Conservation (phyloP, 2,797 vertebrate genomes). For the Dallia pectoralis region DNA sequence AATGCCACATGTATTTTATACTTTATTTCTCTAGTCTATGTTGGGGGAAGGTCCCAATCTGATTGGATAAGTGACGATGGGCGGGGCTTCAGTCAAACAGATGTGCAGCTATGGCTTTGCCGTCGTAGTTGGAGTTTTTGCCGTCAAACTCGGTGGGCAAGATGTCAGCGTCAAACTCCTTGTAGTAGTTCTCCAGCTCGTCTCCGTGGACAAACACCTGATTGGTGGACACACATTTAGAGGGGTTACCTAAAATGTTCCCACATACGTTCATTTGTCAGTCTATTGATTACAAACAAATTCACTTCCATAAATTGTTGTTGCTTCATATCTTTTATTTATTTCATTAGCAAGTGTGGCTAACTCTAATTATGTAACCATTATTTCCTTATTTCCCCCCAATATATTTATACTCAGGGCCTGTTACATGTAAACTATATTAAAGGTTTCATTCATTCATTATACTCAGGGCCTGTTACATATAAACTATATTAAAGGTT, state of each 20-base stretch:
- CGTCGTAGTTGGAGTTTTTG: constrained; percentile 86
- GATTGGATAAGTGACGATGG: constrained; percentile 55
- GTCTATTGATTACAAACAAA: not conserved
- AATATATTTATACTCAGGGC: too few relatives aligned
- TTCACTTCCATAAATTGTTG: not conserved
- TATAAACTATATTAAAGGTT: too few relatives aligned
- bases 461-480: too few relatives aligned
- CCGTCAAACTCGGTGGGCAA: constrained; percentile 92
- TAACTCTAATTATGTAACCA: too few relatives aligned
- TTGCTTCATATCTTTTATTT: not conserved
- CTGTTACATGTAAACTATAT: too few relatives aligned
- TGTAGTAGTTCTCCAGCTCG: constrained; percentile 89
- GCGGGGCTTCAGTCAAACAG: constrained; percentile 83
- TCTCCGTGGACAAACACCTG: constrained; percentile 96
- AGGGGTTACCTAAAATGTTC: not conserved
- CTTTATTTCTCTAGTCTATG: constrained; percentile 30
- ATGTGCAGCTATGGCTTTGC: constrained; percentile 81
- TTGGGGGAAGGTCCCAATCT: constrained; percentile 5
- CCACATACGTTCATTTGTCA: not conserved
- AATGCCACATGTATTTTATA: constrained; percentile 9
- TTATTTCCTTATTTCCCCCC: too few relatives aligned
- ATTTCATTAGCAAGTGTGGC: too few relatives aligned
- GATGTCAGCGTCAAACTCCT: constrained; percentile 90
- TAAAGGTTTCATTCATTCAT: too few relatives aligned
- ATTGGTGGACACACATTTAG: constrained; percentile 11